These are phyloP conservation scores for Styela plicata DNA, from an alignment of 23 tunicate genomes.

Conservation along the genomic window DNA sequence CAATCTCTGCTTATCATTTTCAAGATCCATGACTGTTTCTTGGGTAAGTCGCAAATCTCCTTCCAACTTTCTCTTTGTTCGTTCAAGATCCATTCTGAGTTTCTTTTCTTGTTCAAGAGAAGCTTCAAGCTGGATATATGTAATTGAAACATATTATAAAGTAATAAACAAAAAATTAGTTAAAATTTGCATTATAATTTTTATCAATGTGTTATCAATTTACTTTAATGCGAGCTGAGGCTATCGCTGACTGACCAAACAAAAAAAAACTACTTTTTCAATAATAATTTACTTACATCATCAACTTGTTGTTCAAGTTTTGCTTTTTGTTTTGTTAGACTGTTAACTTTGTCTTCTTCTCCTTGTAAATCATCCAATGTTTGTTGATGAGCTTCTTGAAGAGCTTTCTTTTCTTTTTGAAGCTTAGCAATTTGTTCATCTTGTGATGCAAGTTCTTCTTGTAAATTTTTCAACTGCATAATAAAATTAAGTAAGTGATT, in stretches of 20 bases:
- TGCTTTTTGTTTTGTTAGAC: slow-evolving; percentile 79
- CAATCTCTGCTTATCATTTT: slow-evolving; percentile 83
- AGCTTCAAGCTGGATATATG: slow-evolving; percentile 56
- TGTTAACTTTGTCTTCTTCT: slow-evolving; percentile 95
- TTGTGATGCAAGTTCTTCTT: slow-evolving; percentile 87
- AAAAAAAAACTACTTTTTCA: background rate
- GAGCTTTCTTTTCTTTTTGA: slow-evolving; percentile 95
- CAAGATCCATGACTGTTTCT: slow-evolving; percentile 91
- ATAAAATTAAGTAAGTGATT: too few relatives aligned
- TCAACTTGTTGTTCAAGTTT: slow-evolving; percentile 98
- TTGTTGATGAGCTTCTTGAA: slow-evolving; percentile 98
- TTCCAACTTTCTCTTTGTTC: slow-evolving; percentile 91
- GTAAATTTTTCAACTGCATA: slow-evolving; percentile 83
- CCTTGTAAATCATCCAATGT: slow-evolving; percentile 95
- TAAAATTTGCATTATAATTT: background rate
- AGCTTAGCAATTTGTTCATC: slow-evolving; percentile 94
- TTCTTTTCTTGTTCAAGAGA: slow-evolving; percentile 95
- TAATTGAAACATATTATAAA: too few relatives aligned
- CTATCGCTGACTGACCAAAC: background rate
- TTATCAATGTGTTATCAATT: too few relatives aligned
- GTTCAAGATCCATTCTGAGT: slow-evolving; percentile 86
- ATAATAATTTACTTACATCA: slow-evolving; percentile 53
- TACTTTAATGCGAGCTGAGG: background rate
- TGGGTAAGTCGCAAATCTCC: slow-evolving; percentile 82
- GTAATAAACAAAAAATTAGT: background rate